phyloP scores from a whole-genome alignment of 2,797 vertebrate genomes.

The Lindbergichthys nudifrons region DNA sequence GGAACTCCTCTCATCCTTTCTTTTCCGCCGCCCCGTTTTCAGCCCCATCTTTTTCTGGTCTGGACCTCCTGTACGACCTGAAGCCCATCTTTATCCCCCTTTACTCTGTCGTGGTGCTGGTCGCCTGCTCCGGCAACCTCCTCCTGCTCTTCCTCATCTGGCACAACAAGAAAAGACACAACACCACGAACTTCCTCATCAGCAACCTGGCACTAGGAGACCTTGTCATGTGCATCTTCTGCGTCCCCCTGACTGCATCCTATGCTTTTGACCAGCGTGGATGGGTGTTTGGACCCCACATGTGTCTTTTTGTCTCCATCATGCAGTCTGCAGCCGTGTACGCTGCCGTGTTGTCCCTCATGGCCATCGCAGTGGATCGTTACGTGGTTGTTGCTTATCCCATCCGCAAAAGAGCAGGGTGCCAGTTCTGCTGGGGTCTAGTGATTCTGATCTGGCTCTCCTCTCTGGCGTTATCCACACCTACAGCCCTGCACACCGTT shows the following conservation, averaged over 20 bases:
- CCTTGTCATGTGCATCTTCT: slow-evolving; percentile 90
- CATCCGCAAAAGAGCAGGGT: slow-evolving; percentile 83
- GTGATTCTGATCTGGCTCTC: slow-evolving; percentile 87
- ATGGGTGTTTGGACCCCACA: slow-evolving; percentile 88
- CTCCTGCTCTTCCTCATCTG: slow-evolving; percentile 89
- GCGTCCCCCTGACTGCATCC: slow-evolving; percentile 88
- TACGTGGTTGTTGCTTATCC: slow-evolving; percentile 92
- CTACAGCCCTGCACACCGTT: slow-evolving; percentile 85
- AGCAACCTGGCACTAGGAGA: slow-evolving; percentile 89
- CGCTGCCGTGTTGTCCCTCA: slow-evolving; percentile 90
- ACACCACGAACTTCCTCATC: slow-evolving; percentile 91
- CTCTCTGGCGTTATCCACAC: slow-evolving; percentile 83
- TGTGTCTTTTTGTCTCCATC: slow-evolving; percentile 88
- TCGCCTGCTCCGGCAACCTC: slow-evolving; percentile 88
- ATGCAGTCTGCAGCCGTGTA: slow-evolving; percentile 89
- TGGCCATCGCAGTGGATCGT: slow-evolving; percentile 89
- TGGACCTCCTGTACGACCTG: slow-evolving; percentile 87
- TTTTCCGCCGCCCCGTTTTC: slow-evolving; percentile 35
- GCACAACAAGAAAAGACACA: slow-evolving; percentile 89
- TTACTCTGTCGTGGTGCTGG: slow-evolving; percentile 83
- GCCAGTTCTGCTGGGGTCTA: slow-evolving; percentile 83
- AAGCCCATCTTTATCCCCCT: slow-evolving; percentile 90
- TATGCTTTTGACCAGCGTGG: slow-evolving; percentile 89
- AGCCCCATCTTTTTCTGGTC: slow-evolving; percentile 81
- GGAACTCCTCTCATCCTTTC: slow-evolving; percentile 56